A percentile compares a stretch with the other conserved stretches of the same genome.
Conservation (phyloP, 2,113 vertebrate genomes). For the Caracal caracal region DNA sequence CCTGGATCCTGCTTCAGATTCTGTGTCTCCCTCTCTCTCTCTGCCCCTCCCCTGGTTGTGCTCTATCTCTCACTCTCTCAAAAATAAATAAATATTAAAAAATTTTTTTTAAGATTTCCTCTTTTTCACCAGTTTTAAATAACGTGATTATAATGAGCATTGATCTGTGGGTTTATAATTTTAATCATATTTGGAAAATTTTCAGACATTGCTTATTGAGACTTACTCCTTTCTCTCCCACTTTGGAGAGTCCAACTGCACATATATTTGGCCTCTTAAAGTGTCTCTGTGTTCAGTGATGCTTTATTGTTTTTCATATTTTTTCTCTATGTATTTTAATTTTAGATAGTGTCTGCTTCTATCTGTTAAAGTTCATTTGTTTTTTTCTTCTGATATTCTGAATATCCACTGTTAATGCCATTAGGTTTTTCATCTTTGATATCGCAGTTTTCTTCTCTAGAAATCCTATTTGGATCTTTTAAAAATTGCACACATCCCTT, state of each 20-base stretch:
- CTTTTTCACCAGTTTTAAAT: background rate
- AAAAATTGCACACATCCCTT: background rate
- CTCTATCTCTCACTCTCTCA: too few species aligned
- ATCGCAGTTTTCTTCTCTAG: background rate
- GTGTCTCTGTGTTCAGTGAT: background rate
- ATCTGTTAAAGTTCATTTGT: background rate
- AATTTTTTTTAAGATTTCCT: background rate
- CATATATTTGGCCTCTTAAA: background rate
- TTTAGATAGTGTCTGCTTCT: background rate
- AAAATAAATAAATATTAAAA: too few species aligned
- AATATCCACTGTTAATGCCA: background rate
- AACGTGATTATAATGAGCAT: background rate
- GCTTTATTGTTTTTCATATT: background rate
- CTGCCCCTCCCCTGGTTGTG: too few species aligned
- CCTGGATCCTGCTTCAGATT: too few species aligned
- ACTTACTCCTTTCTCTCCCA: background rate
- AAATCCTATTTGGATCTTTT: background rate
- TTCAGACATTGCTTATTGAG: background rate
- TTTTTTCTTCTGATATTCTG: background rate
- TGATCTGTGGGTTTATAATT: background rate
- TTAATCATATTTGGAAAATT: background rate
- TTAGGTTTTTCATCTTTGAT: background rate
- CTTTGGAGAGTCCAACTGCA: background rate
- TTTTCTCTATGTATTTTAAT: background rate
- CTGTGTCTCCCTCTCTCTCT: too few species aligned